Evolutionary conservation across 2,797 vertebrate species (phyloP).

Genomic region (Antennarius maculatus): DNA sequence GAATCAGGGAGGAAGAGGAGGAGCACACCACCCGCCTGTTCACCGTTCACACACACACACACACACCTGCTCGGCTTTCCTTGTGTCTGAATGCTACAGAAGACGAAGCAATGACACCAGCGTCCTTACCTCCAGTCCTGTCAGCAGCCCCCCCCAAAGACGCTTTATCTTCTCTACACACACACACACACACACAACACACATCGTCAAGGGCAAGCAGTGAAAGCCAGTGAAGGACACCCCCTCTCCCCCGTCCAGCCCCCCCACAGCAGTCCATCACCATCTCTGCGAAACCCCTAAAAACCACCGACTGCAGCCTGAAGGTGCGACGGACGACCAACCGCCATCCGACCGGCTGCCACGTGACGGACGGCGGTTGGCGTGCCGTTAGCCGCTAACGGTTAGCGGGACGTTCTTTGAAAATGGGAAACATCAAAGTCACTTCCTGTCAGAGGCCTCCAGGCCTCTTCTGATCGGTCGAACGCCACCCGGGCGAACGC

Average conservation of each 20-base stretch:
- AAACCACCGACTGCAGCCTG: constrained; percentile 14
- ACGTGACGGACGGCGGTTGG: too few relatives aligned
- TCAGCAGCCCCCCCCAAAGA: constrained; percentile 52
- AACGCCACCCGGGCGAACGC: too few relatives aligned
- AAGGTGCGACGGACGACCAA: background rate
- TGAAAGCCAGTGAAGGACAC: constrained; percentile 57
- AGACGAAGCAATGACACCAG: constrained; percentile 57
- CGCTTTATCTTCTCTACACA: constrained; percentile 8
- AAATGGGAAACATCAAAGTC: too few relatives aligned
- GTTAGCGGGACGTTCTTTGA: too few relatives aligned
- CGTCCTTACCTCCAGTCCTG: constrained; percentile 65
- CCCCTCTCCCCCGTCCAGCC: constrained; percentile 4
- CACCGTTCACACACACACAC: background rate
- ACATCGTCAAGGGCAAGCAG: constrained; percentile 47
- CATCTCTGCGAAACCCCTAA: constrained; percentile 1
- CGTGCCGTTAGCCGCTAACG: too few relatives aligned
- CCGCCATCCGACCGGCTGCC: too few relatives aligned
- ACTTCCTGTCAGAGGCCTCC: too few relatives aligned
- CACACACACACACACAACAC: constrained; percentile 20
- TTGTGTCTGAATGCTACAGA: constrained; percentile 12
- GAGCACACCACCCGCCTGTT: too few relatives aligned
- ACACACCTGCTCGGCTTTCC: background rate
- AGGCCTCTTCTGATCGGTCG: too few relatives aligned
- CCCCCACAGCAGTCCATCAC: background rate
- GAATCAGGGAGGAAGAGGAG: background rate